Conservation (phyloP, 1,140 invertebrate species). For the Anoplophora glabripennis region DNA sequence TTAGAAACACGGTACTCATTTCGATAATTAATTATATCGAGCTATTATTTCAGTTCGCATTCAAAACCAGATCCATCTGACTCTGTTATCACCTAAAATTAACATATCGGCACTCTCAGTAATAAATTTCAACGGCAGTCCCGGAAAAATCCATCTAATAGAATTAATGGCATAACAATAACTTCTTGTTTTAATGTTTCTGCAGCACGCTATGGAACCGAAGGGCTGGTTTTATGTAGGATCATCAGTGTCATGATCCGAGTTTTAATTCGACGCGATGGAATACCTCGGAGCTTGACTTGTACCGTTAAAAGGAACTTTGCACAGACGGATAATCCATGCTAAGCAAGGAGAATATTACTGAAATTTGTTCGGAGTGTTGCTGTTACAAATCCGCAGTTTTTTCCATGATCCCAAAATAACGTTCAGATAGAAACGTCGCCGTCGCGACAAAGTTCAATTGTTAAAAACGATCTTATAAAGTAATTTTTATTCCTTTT, state of each 20-base stretch:
- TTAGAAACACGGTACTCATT: no score
- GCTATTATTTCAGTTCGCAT: no score
- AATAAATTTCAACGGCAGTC: background rate
- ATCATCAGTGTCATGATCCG: constrained; percentile 11
- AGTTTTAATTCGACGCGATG: constrained; percentile 12
- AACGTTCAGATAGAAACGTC: no score
- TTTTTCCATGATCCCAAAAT: no score
- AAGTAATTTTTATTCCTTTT: no score
- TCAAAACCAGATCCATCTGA: no score
- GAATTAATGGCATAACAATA: constrained; percentile 12
- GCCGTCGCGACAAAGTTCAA: no score
- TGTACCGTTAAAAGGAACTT: constrained; percentile 18
- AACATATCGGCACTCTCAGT: constrained; percentile 2
- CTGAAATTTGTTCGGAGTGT: background rate
- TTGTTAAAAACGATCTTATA: no score
- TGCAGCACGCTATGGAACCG: constrained; percentile 10
- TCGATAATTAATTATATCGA: no score
- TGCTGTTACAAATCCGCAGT: no score
- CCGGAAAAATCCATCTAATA: constrained; percentile 2
- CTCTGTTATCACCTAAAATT: background rate
- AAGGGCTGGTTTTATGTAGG: constrained; percentile 6
- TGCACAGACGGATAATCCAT: background rate
- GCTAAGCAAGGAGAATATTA: constrained; percentile 13
- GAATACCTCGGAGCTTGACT: constrained; percentile 3
- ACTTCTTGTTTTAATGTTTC: constrained; percentile 4